Evolutionary conservation across 2,113 vertebrate genomes (phyloP).

Genomic region (Microtus pennsylvanicus): DNA sequence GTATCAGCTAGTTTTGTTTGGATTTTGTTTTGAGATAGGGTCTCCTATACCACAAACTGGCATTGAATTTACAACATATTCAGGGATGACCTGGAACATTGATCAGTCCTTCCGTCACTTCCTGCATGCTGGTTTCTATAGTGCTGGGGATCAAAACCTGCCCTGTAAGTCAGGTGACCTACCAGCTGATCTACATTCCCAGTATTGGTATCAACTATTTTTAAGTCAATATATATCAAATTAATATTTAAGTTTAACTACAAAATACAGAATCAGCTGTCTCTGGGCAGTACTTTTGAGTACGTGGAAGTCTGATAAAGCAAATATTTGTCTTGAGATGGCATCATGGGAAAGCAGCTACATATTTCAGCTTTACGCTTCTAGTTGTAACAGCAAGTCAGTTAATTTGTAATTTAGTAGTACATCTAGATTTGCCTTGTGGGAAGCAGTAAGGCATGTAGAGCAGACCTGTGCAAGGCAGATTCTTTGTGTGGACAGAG

Average conservation of each 20-base stretch:
- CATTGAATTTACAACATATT: not conserved
- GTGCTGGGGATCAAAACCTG: not conserved
- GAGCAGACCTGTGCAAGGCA: not conserved
- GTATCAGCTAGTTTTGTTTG: constrained; percentile 65
- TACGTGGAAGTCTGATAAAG: constrained; percentile 77
- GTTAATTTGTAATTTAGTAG: constrained; percentile 58
- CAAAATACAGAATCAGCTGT: constrained; percentile 52
- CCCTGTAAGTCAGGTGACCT: not conserved
- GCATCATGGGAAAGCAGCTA: constrained; percentile 77
- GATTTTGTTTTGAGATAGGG: not conserved
- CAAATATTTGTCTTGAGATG: constrained; percentile 81
- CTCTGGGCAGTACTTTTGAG: constrained; percentile 65
- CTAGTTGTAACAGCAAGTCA: constrained; percentile 66
- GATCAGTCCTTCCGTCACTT: not conserved
- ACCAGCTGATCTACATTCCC: not conserved
- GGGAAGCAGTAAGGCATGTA: not conserved
- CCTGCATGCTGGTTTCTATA: not conserved
- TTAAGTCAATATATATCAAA: constrained; percentile 65
- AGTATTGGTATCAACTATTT: constrained; percentile 63
- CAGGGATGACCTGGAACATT: not conserved
- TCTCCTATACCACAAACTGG: not conserved
- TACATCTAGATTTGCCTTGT: not conserved
- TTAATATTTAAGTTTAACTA: constrained; percentile 49
- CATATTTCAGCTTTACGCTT: constrained; percentile 82
- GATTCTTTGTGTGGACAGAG: not conserved